Conservation (phyloP, 2,888 invertebrate species). For the Drosophila gaucha region DNA sequence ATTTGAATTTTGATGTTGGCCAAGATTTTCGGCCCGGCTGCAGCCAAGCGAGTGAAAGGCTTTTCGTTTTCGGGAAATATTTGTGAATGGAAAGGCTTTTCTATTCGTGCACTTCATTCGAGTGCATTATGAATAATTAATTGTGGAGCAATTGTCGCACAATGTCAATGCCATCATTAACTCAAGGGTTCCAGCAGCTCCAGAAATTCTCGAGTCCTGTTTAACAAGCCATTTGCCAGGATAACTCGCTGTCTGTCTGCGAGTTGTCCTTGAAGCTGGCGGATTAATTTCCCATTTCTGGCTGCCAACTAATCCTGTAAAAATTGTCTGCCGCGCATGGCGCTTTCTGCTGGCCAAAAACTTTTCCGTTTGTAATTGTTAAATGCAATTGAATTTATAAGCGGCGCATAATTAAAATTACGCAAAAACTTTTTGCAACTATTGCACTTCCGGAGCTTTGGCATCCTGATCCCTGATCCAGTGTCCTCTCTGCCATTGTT, state of each 20-base stretch:
- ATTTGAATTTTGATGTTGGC: slow-evolving; percentile 66
- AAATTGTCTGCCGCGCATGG: slow-evolving; percentile 61
- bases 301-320: slow-evolving; percentile 71
- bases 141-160: slow-evolving; percentile 55
- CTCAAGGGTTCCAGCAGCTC: slow-evolving; percentile 40
- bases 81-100: slow-evolving; percentile 14
- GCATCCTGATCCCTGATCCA: slow-evolving; percentile 17
- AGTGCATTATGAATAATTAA: slow-evolving; percentile 73
- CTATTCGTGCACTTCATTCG: slow-evolving; percentile 49
- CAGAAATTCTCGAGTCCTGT: slow-evolving; percentile 16
- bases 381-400: slow-evolving; percentile 79
- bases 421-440: slow-evolving; percentile 69
- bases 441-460: slow-evolving; percentile 60
- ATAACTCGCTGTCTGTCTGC: slow-evolving; percentile 24
- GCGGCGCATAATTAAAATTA: slow-evolving; percentile 78
- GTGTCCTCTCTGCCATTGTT: slow-evolving; percentile 28
- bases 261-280: slow-evolving; percentile 30
- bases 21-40: slow-evolving; percentile 15
- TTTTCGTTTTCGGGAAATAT: slow-evolving; percentile 25
- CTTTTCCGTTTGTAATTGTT: slow-evolving; percentile 71
- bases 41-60: slow-evolving; percentile 55
- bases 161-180: slow-evolving; percentile 67
- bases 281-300: slow-evolving; percentile 76
- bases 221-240: slow-evolving; percentile 35
- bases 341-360: slow-evolving; percentile 40